phyloP scores from a whole-genome alignment of 2,888 invertebrate genomes.

The Sarcophaga carnaria region DNA sequence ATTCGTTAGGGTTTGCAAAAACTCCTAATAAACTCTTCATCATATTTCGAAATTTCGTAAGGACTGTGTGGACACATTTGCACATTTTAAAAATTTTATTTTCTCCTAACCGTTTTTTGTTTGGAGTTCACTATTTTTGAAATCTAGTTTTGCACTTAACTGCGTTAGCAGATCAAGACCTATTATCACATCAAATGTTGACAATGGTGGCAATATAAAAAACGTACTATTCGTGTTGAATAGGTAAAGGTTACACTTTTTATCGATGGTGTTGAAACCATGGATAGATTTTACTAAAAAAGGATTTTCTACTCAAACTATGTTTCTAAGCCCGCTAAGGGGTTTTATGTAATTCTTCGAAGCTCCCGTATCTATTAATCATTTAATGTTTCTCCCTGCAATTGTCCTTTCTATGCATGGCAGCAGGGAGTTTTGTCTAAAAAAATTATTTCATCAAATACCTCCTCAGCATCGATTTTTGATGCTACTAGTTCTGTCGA shows the following conservation, averaged over 20 bases:
- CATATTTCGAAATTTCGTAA: slow-evolving; percentile 22
- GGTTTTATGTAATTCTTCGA: slow-evolving; percentile 66
- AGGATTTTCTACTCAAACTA: slow-evolving; percentile 40
- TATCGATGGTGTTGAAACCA: slow-evolving; percentile 50
- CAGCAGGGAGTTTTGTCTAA: slow-evolving; percentile 60
- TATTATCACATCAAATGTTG: no score
- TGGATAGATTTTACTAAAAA: slow-evolving; percentile 63
- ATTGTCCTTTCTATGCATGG: no score
- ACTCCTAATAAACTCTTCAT: slow-evolving; percentile 18
- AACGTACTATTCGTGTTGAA: slow-evolving; percentile 59
- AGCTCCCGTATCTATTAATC: slow-evolving; percentile 64
- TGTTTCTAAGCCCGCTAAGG: slow-evolving; percentile 32
- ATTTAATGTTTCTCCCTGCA: slow-evolving; percentile 42
- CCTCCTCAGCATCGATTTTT: slow-evolving; percentile 17
- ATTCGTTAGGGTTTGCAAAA: slow-evolving; percentile 51
- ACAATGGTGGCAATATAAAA: slow-evolving; percentile 53
- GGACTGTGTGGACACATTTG: slow-evolving; percentile 32
- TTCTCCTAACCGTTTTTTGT: slow-evolving; percentile 49
- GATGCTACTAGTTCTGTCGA: background rate
- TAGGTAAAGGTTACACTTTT: slow-evolving; percentile 60
- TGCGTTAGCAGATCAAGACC: slow-evolving; percentile 35
- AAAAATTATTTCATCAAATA: slow-evolving; percentile 54
- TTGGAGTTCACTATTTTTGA: slow-evolving; percentile 55
- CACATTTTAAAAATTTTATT: slow-evolving; percentile 58
- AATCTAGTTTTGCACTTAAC: slow-evolving; percentile 60